A percentile compares a stretch with the other conserved stretches of the same genome.
These are phyloP conservation scores for Pluvialis apricaria DNA, from an alignment of 2,113 vertebrate species.

Conservation along the genomic window DNA sequence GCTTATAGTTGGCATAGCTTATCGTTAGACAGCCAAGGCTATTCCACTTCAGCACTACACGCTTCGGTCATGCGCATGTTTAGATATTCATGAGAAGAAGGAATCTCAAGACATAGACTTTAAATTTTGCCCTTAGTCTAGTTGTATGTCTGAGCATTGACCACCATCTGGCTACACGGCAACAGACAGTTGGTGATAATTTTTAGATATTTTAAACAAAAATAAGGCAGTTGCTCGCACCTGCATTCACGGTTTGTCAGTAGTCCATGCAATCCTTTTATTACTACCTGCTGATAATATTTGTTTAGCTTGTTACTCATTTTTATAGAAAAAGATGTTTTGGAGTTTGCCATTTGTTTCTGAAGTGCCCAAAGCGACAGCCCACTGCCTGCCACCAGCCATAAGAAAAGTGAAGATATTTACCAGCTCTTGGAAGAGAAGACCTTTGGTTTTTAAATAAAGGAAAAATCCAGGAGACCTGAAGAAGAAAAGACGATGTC, in stretches of 20 bases:
- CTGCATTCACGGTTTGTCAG: not conserved
- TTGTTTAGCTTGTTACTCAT: not conserved
- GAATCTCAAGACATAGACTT: not conserved
- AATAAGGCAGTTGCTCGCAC: not conserved
- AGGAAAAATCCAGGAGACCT: not conserved
- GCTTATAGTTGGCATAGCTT: not conserved
- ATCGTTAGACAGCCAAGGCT: not conserved
- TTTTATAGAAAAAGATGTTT: not conserved
- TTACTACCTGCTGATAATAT: not conserved
- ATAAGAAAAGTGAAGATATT: not conserved
- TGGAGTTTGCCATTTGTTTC: not conserved
- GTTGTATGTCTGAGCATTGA: not conserved
- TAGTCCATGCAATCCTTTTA: not conserved
- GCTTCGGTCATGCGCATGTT: not conserved
- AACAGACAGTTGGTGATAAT: not conserved
- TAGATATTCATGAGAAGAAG: not conserved
- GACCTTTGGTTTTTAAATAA: not conserved
- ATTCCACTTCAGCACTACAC: not conserved
- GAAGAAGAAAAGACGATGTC: not conserved
- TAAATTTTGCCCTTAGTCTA: not conserved
- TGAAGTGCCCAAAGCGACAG: not conserved
- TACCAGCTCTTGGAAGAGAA: not conserved
- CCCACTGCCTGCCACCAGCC: not conserved
- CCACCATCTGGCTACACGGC: not conserved
- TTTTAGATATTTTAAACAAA: not conserved